phyloP scores from a whole-genome alignment of 2,797 vertebrate genomes.

The Trichosurus vulpecula region DNA sequence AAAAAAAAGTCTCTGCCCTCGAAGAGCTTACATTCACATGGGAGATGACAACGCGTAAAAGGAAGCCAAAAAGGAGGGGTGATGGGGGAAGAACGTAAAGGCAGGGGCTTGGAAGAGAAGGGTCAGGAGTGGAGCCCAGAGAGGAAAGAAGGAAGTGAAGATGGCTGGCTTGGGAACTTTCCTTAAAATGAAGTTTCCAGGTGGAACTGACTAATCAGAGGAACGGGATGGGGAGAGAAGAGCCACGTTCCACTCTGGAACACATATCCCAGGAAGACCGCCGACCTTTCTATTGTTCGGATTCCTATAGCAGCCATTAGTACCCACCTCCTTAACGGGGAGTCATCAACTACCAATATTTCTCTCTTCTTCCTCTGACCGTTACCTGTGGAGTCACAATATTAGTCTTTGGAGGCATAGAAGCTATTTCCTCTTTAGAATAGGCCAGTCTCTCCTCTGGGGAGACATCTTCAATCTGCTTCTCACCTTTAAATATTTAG shows the following conservation, averaged over 20 bases:
- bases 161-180: background rate
- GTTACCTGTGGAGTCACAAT: background rate
- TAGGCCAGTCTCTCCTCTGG: background rate
- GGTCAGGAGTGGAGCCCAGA: background rate
- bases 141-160: background rate
- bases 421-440: background rate
- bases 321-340: background rate
- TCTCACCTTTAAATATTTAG: background rate
- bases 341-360: background rate
- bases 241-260: background rate
- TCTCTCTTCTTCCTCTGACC: background rate
- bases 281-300: background rate
- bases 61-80: background rate
- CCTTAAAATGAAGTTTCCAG: background rate
- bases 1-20: background rate
- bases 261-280: background rate
- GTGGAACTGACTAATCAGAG: background rate
- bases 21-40: background rate
- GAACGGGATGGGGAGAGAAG: background rate
- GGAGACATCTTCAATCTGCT: background rate
- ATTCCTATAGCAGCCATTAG: too few species aligned
- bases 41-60: background rate
- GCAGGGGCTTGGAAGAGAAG: background rate
- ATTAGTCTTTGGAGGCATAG: background rate
- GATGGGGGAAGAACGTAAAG: background rate